A percentile compares a stretch with the other conserved stretches of the same genome.
Conservation (phyloP, 2,797 vertebrate genomes). For the Oreochromis grahami region DNA sequence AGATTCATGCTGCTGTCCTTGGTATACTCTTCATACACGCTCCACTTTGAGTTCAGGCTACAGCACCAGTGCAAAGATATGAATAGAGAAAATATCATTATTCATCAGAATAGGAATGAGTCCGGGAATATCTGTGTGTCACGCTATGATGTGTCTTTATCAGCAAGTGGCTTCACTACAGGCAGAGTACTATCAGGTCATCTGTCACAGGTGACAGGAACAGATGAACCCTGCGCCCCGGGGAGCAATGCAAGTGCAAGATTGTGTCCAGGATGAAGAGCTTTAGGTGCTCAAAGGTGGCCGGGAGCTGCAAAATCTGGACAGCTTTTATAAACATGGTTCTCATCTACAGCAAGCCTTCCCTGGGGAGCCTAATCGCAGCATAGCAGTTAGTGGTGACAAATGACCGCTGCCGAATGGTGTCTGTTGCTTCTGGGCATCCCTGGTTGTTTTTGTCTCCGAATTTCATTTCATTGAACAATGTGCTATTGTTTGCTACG, state of each 20-base stretch:
- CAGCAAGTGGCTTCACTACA: constrained; percentile 1
- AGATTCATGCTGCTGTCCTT: constrained; percentile 29
- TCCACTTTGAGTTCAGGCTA: constrained; percentile 24
- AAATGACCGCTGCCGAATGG: constrained; percentile 59
- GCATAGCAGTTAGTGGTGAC: constrained; percentile 59
- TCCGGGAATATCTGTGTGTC: neutral
- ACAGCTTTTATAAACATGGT: constrained; percentile 55
- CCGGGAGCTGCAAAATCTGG: constrained; percentile 16
- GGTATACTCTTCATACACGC: constrained; percentile 45
- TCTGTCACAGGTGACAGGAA: constrained; percentile 36
- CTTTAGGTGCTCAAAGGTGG: constrained; percentile 25
- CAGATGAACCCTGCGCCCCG: constrained; percentile 7
- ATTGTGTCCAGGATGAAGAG: constrained; percentile 35
- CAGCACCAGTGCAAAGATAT: constrained; percentile 26
- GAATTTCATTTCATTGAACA: constrained; percentile 65
- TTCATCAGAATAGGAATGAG: constrained; percentile 39
- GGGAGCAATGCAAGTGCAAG: constrained; percentile 7
- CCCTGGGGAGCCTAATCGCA: constrained; percentile 40
- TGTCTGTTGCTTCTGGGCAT: constrained; percentile 32
- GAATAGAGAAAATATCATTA: constrained; percentile 29
- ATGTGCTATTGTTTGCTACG: constrained; percentile 50
- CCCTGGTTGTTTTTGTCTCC: constrained; percentile 35
- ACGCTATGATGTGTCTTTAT: constrained; percentile 29
- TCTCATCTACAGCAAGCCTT: constrained; percentile 43
- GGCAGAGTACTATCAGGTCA: constrained; percentile 33